phyloP scores from a whole-genome alignment of 2,797 vertebrate species.

The Threskiornis aethiopicus region DNA sequence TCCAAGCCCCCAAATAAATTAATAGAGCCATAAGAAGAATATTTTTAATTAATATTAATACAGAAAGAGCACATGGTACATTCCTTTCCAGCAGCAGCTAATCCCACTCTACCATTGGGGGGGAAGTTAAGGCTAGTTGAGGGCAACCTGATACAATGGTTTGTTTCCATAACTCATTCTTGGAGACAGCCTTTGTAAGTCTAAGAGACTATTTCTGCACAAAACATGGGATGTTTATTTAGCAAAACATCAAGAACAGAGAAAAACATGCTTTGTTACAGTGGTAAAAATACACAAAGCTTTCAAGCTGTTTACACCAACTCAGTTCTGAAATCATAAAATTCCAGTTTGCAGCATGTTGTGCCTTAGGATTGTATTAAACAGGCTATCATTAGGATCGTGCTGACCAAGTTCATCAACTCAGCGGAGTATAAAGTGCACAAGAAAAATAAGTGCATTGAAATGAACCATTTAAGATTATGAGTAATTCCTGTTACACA shows the following conservation, averaged over 20 bases:
- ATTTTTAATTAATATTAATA: conserved; percentile 72
- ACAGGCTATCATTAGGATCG: neutral
- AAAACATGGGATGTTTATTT: conserved; percentile 50
- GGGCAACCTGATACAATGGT: conserved; percentile 33
- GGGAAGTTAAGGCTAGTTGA: conserved; percentile 68
- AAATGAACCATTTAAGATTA: neutral
- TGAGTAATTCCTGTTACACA: neutral
- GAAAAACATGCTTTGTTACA: conserved; percentile 58
- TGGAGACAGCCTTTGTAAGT: conserved; percentile 39
- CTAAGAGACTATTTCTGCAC: conserved; percentile 45
- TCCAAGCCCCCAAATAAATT: conserved; percentile 37
- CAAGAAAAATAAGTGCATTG: conserved; percentile 38
- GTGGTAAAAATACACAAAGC: conserved; percentile 44
- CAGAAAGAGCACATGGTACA: conserved; percentile 72
- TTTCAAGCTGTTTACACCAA: conserved; percentile 23
- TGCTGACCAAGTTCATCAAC: neutral
- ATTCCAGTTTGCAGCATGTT: neutral
- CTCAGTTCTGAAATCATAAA: neutral
- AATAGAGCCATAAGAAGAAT: conserved; percentile 60
- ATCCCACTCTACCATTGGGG: conserved; percentile 4
- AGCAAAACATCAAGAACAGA: conserved; percentile 60
- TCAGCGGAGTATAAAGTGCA: conserved; percentile 34
- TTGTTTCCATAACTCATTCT: neutral
- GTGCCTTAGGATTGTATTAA: neutral
- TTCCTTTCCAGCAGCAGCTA: conserved; percentile 69